These are phyloP conservation scores for Clarias pachynema DNA, from an alignment of 2,797 vertebrate species.

Conservation along the genomic window DNA sequence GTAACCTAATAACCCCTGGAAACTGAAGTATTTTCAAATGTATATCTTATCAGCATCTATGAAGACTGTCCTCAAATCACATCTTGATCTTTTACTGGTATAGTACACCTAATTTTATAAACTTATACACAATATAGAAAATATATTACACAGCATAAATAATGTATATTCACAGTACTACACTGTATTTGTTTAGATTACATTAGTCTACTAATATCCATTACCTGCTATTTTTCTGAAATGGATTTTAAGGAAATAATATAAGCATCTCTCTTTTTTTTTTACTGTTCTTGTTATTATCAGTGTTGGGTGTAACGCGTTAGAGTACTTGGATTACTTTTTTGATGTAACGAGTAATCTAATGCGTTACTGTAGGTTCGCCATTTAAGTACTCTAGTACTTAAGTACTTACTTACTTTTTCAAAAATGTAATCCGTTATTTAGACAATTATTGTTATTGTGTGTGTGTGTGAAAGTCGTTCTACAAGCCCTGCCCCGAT, in stretches of 20 bases:
- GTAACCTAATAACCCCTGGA: neutral
- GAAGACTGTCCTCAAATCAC: neutral
- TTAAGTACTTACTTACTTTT: no score
- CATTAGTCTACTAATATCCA: neutral
- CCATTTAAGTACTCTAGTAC: no score
- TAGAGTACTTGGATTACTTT: no score
- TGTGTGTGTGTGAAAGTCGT: no score
- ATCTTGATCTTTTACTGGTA: neutral
- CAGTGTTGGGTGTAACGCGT: no score
- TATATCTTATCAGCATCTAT: neutral
- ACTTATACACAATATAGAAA: neutral
- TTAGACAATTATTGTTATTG: no score
- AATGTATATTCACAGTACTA: neutral
- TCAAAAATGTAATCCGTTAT: no score
- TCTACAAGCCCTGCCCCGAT: no score
- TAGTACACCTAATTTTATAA: neutral
- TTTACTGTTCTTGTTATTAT: neutral
- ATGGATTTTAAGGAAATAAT: neutral
- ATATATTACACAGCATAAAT: neutral
- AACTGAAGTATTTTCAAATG: neutral
- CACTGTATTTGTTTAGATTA: neutral
- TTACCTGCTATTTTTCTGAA: neutral
- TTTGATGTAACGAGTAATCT: no score
- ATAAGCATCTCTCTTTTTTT: neutral
- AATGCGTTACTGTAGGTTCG: no score